A percentile compares a stretch with the other conserved stretches of the same genome.
These are phyloP conservation scores for Dynastes grantii DNA, from an alignment of 2,888 invertebrate species.

Conservation along the genomic window DNA sequence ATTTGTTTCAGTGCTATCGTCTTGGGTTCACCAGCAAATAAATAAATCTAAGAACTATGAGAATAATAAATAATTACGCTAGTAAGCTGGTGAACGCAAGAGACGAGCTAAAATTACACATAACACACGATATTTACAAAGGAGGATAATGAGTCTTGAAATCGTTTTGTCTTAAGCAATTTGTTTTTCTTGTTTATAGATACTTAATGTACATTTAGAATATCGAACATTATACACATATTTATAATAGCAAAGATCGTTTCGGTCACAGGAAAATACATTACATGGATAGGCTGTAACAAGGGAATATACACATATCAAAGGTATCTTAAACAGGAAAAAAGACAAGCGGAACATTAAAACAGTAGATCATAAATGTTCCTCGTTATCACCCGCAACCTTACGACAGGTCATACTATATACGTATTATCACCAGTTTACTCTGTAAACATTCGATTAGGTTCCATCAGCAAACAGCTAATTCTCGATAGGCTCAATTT, in stretches of 20 bases:
- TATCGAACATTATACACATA: background rate
- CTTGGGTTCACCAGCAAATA: conserved; percentile 27
- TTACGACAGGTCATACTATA: conserved; percentile 9
- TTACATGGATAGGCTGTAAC: background rate
- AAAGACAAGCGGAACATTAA: background rate
- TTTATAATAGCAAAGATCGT: too few species aligned
- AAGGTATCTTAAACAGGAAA: background rate
- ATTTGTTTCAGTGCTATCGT: background rate
- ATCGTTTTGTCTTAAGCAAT: background rate
- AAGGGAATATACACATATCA: background rate
- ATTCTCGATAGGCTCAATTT: background rate
- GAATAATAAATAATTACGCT: conserved; percentile 40
- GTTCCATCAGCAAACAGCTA: conserved; percentile 10
- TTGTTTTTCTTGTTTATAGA: too few species aligned
- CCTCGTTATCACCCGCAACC: background rate
- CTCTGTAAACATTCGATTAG: conserved; percentile 23
- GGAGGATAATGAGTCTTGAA: conserved; percentile 12
- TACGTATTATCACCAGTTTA: conserved; percentile 31
- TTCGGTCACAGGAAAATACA: background rate
- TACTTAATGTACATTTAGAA: too few species aligned
- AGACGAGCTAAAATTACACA: conserved; percentile 8
- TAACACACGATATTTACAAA: conserved; percentile 7
- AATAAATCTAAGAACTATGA: conserved; percentile 44
- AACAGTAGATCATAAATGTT: background rate
- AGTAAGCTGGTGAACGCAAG: conserved; percentile 27